Evolutionary conservation across 2,888 invertebrate genomes (phyloP), one percentile per base, ranked within the genome.

Genomic region (Salpingus planirostris): DNA sequence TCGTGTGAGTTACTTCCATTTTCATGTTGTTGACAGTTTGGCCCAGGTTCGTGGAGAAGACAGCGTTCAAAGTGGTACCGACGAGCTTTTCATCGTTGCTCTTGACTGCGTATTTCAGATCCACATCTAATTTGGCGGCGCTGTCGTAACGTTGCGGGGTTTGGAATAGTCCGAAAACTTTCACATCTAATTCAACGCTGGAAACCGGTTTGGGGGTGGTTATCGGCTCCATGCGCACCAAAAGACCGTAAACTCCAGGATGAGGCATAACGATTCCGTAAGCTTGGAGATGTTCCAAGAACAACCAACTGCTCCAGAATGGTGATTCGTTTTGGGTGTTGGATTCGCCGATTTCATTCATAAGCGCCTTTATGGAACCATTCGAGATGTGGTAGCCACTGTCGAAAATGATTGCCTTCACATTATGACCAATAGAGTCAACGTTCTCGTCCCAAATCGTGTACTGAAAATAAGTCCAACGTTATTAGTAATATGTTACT

Each of bases 61-160:
- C 50, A 1, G 55, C 15, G 27, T 59, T 54, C 3, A 60, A 13
- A 27, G 64, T 56, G 63, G 62, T 66, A 1, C 51, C 53, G 15
- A 54, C 54, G 0, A 51, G 26, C 18, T 44, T 36, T 34, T 46
- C 43, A 5, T 56, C 53, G n/a, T 47, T 52, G 24, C 55, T 55
- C 35, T 59, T 59, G 4, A 56, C 46, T 6, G 57, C 47, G 11
- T 57, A 44, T 2, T 54, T 60, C 24, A 50, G 53, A 8, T 53
- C 53, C 2, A 42, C 27, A 31, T 46, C 51, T 18, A 43, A 36
- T 38, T 54, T 55, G 14, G 36, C 28, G 15, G 31, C 26, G 29
- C 44, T 42, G 18, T 39, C 3, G 29, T 38, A 10, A 30, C 43
- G 28, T 35, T 44, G 31, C 15, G 37, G 34, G 40, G 21, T 29